Percentiles rank a stretch among this genome's conserved stretches.
phyloP scores from a whole-genome alignment of 2,797 vertebrate genomes.

The Platalea minor region DNA sequence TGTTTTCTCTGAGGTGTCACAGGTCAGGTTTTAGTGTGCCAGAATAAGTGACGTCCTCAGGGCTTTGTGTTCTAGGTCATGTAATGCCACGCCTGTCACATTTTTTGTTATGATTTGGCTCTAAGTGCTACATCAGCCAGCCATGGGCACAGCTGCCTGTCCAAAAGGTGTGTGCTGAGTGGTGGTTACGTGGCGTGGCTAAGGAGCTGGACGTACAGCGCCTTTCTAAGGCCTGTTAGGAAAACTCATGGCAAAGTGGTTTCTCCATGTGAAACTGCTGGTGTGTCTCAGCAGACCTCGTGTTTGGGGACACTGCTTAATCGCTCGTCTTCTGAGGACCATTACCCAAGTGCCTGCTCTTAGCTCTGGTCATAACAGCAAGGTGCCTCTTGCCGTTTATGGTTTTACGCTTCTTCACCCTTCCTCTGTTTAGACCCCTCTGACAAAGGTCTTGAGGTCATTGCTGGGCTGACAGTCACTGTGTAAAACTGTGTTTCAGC shows the following conservation, averaged over 20 bases:
- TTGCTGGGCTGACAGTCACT: not conserved
- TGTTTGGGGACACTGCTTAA: not conserved
- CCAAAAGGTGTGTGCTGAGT: not conserved
- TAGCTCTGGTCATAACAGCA: not conserved
- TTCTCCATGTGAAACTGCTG: not conserved
- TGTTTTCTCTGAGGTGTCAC: not conserved
- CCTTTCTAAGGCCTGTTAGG: not conserved
- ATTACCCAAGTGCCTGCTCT: not conserved
- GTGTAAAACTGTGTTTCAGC: not conserved
- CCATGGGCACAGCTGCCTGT: not conserved
- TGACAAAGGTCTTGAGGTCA: not conserved
- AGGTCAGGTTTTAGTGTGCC: not conserved
- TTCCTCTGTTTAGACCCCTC: not conserved
- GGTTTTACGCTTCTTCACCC: not conserved
- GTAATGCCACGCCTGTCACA: rapidly evolving
- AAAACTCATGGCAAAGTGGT: not conserved
- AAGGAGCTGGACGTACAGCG: not conserved
- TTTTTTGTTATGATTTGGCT: not conserved
- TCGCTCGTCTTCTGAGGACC: not conserved
- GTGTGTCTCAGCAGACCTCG: not conserved
- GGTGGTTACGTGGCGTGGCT: rapidly evolving
- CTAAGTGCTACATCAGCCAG: not conserved
- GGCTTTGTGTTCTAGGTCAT: not conserved
- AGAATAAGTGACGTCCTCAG: not conserved
- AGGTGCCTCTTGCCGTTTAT: not conserved